Conservation (phyloP, 2,888 invertebrate species). For the Ethmia dodecea region DNA sequence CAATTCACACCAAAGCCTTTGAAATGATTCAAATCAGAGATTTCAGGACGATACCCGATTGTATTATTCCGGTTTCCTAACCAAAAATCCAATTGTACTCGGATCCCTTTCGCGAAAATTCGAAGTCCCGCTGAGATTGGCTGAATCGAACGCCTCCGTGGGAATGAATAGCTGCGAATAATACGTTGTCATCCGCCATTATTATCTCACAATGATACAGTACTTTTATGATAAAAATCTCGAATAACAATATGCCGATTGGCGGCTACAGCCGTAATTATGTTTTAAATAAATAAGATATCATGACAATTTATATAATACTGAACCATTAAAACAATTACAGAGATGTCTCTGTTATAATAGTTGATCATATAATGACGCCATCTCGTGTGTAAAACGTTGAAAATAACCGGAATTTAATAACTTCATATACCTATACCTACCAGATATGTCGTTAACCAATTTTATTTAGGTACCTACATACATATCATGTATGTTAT, state of each 20-base stretch:
- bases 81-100: constrained; percentile 75
- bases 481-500: too few relatives aligned
- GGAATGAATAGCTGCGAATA: constrained; percentile 72
- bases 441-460: too few relatives aligned
- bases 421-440: too few relatives aligned
- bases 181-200: constrained; percentile 75
- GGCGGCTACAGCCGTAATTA: constrained; percentile 37
- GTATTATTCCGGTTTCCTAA: constrained; percentile 76
- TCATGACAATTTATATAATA: constrained; percentile 51
- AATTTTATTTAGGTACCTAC: too few relatives aligned
- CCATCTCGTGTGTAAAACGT: too few relatives aligned
- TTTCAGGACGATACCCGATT: constrained; percentile 73
- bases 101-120: constrained; percentile 66
- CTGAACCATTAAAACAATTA: constrained; percentile 59
- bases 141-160: constrained; percentile 51
- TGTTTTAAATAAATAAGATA: constrained; percentile 63
- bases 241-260: constrained; percentile 57
- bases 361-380: too few relatives aligned
- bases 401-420: too few relatives aligned
- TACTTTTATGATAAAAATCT: constrained; percentile 72
- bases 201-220: constrained; percentile 76
- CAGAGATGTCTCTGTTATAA: constrained; percentile 60
- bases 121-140: constrained; percentile 71
- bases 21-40: constrained; percentile 75
- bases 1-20: constrained; percentile 66